Conservation (phyloP, 2,888 invertebrate genomes). For the Augochlorella aurata region DNA sequence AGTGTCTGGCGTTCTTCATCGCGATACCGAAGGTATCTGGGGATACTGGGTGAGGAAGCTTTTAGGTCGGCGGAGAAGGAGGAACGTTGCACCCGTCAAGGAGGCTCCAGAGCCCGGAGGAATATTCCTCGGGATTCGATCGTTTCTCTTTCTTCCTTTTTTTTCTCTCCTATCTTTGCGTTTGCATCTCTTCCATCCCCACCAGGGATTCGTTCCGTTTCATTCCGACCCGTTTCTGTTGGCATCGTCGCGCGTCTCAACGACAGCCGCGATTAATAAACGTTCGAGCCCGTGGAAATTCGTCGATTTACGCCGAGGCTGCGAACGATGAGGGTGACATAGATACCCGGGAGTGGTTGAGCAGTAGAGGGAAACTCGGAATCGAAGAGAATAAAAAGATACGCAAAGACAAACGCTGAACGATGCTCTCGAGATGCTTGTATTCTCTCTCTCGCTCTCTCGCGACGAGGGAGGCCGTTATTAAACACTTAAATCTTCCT, state of each 20-base stretch:
- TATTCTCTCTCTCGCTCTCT: slow-evolving; percentile 21
- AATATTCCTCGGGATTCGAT: slow-evolving; percentile 7
- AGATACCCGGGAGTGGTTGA: background rate
- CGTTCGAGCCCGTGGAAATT: slow-evolving; percentile 48
- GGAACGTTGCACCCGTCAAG: slow-evolving; percentile 2
- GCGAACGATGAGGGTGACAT: slow-evolving; percentile 5
- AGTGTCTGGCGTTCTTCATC: slow-evolving; percentile 55
- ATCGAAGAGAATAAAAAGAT: slow-evolving; percentile 35
- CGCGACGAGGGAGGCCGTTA: slow-evolving; percentile 65
- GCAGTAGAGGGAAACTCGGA: background rate
- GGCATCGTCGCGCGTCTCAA: slow-evolving; percentile 41
- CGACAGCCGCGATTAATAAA: slow-evolving; percentile 68
- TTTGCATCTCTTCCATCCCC: background rate
- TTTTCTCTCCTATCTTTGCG: no score
- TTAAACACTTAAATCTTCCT: slow-evolving; percentile 75
- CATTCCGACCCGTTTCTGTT: slow-evolving; percentile 50
- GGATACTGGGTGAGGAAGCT: background rate
- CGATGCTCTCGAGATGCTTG: slow-evolving; percentile 54
- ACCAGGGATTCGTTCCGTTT: slow-evolving; percentile 16
- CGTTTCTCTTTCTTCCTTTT: background rate
- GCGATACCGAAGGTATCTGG: slow-evolving; percentile 9
- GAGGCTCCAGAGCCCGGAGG: background rate
- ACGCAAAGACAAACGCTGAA: slow-evolving; percentile 44
- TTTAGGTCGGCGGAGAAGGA: slow-evolving; percentile 5
- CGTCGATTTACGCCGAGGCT: slow-evolving; percentile 51